A percentile compares a stretch with the other conserved stretches of the same genome.
These are phyloP conservation scores for Tapirus terrestris DNA, from an alignment of 2,113 vertebrate genomes.

Conservation along the genomic window DNA sequence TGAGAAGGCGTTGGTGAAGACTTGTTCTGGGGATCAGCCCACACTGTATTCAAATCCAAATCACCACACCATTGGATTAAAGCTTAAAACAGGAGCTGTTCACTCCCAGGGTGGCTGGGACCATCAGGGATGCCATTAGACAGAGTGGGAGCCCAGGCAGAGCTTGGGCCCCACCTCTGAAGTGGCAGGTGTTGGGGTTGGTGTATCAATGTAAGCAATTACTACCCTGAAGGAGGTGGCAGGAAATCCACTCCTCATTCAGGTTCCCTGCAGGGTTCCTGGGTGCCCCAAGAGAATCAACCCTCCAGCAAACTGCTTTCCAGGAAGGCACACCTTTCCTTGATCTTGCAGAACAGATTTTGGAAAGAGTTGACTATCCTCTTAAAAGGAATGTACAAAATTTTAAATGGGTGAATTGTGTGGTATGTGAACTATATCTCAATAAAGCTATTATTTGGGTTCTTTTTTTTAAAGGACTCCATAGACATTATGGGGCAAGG, in stretches of 20 bases:
- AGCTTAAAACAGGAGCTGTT: background rate
- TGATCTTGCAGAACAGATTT: background rate
- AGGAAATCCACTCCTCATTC: background rate
- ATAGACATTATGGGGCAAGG: background rate
- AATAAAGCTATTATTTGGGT: background rate
- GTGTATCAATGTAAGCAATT: too few relatives aligned
- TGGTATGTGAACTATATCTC: background rate
- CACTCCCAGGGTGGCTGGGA: too few relatives aligned
- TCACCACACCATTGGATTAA: background rate
- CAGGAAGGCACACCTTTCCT: background rate
- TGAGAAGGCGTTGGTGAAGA: background rate
- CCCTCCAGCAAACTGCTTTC: background rate
- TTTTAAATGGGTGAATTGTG: background rate
- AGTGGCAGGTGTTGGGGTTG: too few relatives aligned
- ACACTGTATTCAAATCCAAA: too few relatives aligned
- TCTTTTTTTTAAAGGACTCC: background rate
- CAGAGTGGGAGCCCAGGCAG: background rate
- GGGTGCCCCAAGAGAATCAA: background rate
- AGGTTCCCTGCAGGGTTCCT: background rate
- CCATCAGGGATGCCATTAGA: too few relatives aligned
- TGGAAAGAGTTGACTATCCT: background rate
- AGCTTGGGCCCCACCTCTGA: too few relatives aligned
- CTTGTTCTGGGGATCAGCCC: too few relatives aligned
- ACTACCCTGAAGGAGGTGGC: background rate
- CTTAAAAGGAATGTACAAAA: background rate